phyloP scores from a whole-genome alignment of 2,113 vertebrate species.

The Osmerus mordax region DNA sequence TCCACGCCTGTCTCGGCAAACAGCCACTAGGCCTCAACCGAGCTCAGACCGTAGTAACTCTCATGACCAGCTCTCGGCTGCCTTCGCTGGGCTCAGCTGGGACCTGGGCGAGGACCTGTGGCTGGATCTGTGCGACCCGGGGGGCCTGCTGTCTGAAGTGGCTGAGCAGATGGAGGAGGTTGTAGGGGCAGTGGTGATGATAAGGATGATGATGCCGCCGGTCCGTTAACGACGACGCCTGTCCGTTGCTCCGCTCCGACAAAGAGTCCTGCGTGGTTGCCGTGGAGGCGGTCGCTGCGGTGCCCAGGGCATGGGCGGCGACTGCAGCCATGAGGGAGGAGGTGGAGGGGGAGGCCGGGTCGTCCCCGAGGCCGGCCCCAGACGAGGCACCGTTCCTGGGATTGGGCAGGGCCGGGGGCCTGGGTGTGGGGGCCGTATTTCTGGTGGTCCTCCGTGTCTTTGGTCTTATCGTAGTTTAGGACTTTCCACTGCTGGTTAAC shows the following conservation, averaged over 20 bases:
- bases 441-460: constrained; percentile 85
- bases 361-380: neutral
- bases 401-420: constrained; percentile 69
- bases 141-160: constrained; percentile 78
- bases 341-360: constrained; percentile 50
- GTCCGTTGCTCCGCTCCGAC: constrained; percentile 27
- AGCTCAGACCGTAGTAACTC: constrained; percentile 86
- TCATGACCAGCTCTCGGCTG: constrained; percentile 90
- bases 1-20: neutral
- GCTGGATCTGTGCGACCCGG: constrained; percentile 43
- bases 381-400: constrained; percentile 50
- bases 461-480: constrained; percentile 86
- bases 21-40: constrained; percentile 44
- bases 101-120: constrained; percentile 20
- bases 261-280: neutral
- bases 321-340: constrained; percentile 69
- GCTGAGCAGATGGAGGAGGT: constrained; percentile 87
- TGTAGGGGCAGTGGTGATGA: constrained; percentile 81
- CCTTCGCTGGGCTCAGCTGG: constrained; percentile 62
- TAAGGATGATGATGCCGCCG: constrained; percentile 37
- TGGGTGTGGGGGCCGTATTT: constrained; percentile 75
- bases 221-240: constrained; percentile 56
- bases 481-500: constrained; percentile 93
- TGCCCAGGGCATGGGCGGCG: constrained; percentile 47
- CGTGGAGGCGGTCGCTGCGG: constrained; percentile 4